phyloP scores from a whole-genome alignment of 1,140 invertebrate genomes.

The Drosophila persimilis region DNA sequence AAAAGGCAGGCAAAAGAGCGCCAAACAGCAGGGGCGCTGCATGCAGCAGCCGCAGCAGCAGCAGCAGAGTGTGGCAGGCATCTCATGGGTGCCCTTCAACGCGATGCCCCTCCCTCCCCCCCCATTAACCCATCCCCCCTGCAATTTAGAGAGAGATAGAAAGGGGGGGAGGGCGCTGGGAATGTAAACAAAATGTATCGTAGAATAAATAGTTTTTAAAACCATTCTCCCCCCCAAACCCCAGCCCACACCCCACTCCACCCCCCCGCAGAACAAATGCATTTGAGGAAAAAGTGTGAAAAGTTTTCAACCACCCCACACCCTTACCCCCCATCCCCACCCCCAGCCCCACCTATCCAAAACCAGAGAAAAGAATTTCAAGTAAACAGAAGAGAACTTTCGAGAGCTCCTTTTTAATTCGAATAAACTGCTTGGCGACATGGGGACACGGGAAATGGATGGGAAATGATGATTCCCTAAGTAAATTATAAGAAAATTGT shows the following conservation, averaged over 20 bases:
- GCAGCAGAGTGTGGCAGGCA: conserved; percentile 6
- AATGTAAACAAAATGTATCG: conserved; percentile 67
- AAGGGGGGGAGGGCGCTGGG: conserved; percentile 6
- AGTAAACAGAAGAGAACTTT: conserved; percentile 64
- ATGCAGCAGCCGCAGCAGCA: too few relatives aligned
- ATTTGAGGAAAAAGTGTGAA: conserved; percentile 20
- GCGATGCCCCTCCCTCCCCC: conserved; percentile 4
- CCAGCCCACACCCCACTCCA: too few relatives aligned
- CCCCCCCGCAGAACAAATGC: conserved; percentile 15
- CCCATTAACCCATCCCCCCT: conserved; percentile 29
- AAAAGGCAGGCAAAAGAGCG: conserved; percentile 23
- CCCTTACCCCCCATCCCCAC: too few relatives aligned
- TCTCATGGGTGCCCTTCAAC: conserved; percentile 61
- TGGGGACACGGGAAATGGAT: conserved; percentile 36
- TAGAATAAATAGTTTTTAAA: conserved; percentile 77
- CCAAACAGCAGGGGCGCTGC: neutral
- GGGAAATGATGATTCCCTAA: conserved; percentile 8
- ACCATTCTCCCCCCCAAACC: conserved; percentile 26
- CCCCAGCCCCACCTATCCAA: too few relatives aligned
- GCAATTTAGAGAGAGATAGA: conserved; percentile 58
- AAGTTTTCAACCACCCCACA: conserved; percentile 1
- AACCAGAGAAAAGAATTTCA: conserved; percentile 31
- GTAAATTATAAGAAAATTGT: conserved; percentile 10
- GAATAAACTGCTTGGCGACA: conserved; percentile 59
- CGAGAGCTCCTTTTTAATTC: conserved; percentile 45